A percentile compares a stretch with the other conserved stretches of the same genome.
Evolutionary conservation across 2,113 vertebrate species (phyloP).

Genomic region (Nicator chloris): DNA sequence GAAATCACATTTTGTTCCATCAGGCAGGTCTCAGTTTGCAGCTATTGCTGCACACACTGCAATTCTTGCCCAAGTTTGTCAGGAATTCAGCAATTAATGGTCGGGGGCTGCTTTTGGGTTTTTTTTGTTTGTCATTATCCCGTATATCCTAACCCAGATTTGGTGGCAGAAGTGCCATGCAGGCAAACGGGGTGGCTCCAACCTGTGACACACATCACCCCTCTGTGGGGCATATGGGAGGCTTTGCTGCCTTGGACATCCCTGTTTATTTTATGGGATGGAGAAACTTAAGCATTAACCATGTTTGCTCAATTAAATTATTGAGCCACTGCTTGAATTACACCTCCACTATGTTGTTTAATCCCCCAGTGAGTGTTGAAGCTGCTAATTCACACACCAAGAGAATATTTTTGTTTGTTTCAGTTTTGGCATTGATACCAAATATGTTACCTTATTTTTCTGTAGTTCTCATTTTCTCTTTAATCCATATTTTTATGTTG

Average conservation of each 20-base stretch:
- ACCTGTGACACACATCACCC: not conserved
- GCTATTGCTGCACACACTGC: not conserved
- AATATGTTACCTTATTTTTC: not conserved
- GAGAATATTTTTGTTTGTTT: not conserved
- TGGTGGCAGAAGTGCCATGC: not conserved
- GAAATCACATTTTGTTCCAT: not conserved
- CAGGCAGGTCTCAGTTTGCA: not conserved
- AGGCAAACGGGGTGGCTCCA: not conserved
- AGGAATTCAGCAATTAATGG: not conserved
- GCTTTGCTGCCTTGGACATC: not conserved
- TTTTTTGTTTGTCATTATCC: not conserved
- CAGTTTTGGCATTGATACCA: not conserved
- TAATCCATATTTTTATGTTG: not conserved
- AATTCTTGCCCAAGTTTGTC: not conserved
- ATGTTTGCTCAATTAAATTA: not conserved
- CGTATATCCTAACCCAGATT: not conserved
- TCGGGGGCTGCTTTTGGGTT: not conserved
- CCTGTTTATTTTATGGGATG: not conserved
- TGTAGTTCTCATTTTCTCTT: not conserved
- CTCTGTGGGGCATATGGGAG: not conserved
- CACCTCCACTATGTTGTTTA: not conserved
- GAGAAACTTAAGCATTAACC: not conserved
- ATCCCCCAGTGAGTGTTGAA: not conserved
- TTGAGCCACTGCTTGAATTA: not conserved
- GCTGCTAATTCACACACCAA: not conserved